Percentiles rank a stretch among this genome's conserved stretches.
These are phyloP conservation scores for Megalurothrips usitatus DNA, from an alignment of 2,888 invertebrate genomes.

Conservation along the genomic window DNA sequence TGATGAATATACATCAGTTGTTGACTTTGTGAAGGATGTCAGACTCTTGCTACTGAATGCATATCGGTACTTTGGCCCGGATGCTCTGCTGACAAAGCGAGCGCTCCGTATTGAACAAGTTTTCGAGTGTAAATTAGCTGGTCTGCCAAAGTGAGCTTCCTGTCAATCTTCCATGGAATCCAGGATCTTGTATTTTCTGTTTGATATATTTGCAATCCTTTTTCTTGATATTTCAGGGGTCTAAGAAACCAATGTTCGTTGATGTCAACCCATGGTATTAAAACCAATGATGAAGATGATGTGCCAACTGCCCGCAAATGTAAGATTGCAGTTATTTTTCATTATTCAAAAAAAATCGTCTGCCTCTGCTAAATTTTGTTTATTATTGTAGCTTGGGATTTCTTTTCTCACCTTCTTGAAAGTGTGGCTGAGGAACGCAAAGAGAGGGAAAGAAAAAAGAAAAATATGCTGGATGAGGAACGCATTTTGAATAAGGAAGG, in stretches of 20 bases:
- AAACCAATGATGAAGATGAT: constrained; percentile 31
- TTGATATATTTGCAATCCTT: not conserved
- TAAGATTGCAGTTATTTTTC: constrained; percentile 20
- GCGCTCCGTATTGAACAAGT: constrained; percentile 48
- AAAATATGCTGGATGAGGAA: not conserved
- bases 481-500: constrained; percentile 46
- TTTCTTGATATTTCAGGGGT: constrained; percentile 31
- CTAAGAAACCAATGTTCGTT: constrained; percentile 34
- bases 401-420: constrained; percentile 27
- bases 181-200: too few species aligned
- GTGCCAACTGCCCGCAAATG: constrained; percentile 6
- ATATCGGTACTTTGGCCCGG: constrained; percentile 50
- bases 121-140: constrained; percentile 48
- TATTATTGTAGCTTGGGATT: constrained; percentile 29
- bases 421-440: constrained; percentile 3
- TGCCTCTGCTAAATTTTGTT: constrained; percentile 10
- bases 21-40: constrained; percentile 49
- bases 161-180: not conserved
- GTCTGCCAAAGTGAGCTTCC: constrained; percentile 46
- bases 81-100: constrained; percentile 46
- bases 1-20: constrained; percentile 46
- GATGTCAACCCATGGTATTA: constrained; percentile 35
- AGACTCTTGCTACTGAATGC: constrained; percentile 51
- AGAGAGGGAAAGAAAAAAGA: constrained; percentile 27
- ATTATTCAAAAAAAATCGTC: too few species aligned